These are phyloP conservation scores for Ditylenchus weischeri DNA, from an alignment of 2,888 invertebrate species.

Conservation along the genomic window DNA sequence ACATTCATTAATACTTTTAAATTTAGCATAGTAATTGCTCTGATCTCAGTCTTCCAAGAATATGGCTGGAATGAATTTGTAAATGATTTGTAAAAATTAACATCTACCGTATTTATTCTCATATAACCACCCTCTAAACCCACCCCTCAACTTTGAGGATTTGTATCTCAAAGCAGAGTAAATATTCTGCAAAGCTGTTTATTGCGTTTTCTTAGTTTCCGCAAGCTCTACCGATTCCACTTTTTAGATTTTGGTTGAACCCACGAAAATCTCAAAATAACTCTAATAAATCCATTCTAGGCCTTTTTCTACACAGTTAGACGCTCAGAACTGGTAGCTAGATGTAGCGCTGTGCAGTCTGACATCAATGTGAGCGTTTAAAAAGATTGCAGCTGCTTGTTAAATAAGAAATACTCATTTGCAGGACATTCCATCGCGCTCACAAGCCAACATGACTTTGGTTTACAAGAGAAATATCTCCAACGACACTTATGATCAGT, in stretches of 20 bases:
- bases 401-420: neutral
- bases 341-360: neutral
- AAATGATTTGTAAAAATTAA: neutral
- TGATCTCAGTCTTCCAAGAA: conserved; percentile 6
- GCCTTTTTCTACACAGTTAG: neutral
- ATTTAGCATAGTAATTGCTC: conserved; percentile 3
- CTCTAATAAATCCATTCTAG: too few species aligned
- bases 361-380: neutral
- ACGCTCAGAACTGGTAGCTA: neutral
- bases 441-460: conserved; percentile 20
- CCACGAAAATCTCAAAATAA: too few species aligned
- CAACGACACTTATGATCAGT: conserved; percentile 2
- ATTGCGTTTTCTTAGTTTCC: neutral
- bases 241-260: too few species aligned
- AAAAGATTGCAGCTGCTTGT: neutral
- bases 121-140: too few species aligned
- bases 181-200: too few species aligned
- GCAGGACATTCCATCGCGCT: neutral
- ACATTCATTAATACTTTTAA: neutral
- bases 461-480: conserved; percentile 19
- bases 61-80: conserved; percentile 7
- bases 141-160: too few species aligned
- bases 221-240: too few species aligned
- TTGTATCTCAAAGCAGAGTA: too few species aligned
- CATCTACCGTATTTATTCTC: too few species aligned